These are phyloP conservation scores for Microhierax caerulescens DNA, from an alignment of 2,797 vertebrate species.

Conservation along the genomic window DNA sequence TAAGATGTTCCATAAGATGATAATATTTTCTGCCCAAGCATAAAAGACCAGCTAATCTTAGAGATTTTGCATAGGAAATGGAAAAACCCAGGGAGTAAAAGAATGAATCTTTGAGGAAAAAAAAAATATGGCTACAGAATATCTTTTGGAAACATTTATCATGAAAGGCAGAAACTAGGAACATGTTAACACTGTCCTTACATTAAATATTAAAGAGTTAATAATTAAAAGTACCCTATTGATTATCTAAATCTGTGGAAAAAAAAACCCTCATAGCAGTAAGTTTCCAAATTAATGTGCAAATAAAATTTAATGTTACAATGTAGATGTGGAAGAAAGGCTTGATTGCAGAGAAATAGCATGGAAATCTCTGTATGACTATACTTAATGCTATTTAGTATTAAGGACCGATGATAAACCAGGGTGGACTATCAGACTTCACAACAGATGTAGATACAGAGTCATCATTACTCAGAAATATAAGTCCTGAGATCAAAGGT, in stretches of 20 bases:
- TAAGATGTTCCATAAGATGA: neutral
- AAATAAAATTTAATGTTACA: neutral
- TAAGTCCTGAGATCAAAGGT: neutral
- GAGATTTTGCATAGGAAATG: neutral
- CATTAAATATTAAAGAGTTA: neutral
- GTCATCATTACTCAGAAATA: neutral
- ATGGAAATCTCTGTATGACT: neutral
- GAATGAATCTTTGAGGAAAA: neutral
- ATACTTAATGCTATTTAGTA: neutral
- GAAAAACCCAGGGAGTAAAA: neutral
- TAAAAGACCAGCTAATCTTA: neutral
- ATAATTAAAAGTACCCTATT: neutral
- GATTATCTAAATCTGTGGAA: neutral
- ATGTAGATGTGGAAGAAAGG: neutral
- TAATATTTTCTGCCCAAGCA: neutral
- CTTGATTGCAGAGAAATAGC: neutral
- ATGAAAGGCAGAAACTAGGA: neutral
- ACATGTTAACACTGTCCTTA: neutral
- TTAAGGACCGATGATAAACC: neutral
- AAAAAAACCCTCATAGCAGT: neutral
- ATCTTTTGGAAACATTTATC: neutral
- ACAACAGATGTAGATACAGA: neutral
- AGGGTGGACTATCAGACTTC: fast-evolving
- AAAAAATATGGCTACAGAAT: neutral
- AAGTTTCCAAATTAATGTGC: neutral